Evolutionary conservation across 2,113 vertebrate genomes (phyloP).

Genomic region (Amblyopsis rosae): DNA sequence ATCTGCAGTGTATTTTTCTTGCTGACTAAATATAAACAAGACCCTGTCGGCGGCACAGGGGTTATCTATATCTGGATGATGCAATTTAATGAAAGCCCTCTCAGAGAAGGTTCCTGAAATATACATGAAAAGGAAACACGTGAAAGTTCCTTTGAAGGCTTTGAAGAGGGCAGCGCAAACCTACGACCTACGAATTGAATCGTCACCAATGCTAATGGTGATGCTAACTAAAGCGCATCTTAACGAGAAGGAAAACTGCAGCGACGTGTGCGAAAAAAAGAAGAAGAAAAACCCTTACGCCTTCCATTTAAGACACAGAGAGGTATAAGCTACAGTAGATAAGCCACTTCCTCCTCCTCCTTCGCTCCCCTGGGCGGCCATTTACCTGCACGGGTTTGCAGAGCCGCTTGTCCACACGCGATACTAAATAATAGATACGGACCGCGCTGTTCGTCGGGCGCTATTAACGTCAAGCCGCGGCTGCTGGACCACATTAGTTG

Average conservation of each 20-base stretch:
- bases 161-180: too few species aligned
- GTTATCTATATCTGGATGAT: constrained; percentile 58
- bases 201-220: too few species aligned
- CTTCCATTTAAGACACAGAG: too few species aligned
- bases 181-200: too few species aligned
- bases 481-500: constrained; percentile 68
- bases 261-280: too few species aligned
- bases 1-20: constrained; percentile 55
- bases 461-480: constrained; percentile 62
- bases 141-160: background rate
- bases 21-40: constrained; percentile 73
- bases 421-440: constrained; percentile 75
- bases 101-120: constrained; percentile 71
- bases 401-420: constrained; percentile 59
- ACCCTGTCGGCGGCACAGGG: constrained; percentile 25
- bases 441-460: constrained; percentile 58
- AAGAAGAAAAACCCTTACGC: too few species aligned
- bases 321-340: constrained; percentile 3
- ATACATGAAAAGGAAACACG: constrained; percentile 65
- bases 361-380: constrained; percentile 62
- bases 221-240: too few species aligned
- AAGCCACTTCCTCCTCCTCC: constrained; percentile 47
- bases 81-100: constrained; percentile 67
- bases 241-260: too few species aligned
- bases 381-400: constrained; percentile 73